Evolutionary conservation across 2,113 vertebrate species (phyloP).

Genomic region (Lagopus leucura): DNA sequence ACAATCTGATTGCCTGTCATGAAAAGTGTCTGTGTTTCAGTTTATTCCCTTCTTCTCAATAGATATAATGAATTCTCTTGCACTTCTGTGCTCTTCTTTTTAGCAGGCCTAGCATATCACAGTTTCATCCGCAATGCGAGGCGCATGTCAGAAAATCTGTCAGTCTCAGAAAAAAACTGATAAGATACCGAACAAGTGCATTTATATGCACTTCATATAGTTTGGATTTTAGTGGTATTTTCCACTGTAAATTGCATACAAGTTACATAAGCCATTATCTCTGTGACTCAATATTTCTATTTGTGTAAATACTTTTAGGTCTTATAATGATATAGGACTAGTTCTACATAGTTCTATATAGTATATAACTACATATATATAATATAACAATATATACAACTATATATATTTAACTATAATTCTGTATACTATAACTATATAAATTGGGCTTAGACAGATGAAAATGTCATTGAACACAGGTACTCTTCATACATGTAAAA

Average conservation of each 20-base stretch:
- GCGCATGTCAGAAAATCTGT: constrained; percentile 23
- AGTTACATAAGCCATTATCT: background rate
- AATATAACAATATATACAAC: too few species aligned
- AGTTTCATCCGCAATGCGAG: background rate
- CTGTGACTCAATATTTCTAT: background rate
- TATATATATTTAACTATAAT: too few species aligned
- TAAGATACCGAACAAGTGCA: background rate
- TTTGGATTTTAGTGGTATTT: background rate
- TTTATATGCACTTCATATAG: background rate
- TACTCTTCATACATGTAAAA: background rate
- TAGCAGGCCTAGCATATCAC: background rate
- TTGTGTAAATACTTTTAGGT: background rate
- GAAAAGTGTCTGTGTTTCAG: background rate
- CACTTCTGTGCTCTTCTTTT: constrained; percentile 20
- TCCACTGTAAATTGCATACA: background rate
- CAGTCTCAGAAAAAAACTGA: background rate
- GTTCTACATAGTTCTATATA: too few species aligned
- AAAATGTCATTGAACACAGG: background rate
- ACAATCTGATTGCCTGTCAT: constrained; percentile 41
- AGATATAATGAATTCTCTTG: constrained; percentile 21
- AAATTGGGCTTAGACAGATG: background rate
- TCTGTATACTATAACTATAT: too few species aligned
- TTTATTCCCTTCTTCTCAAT: constrained; percentile 35
- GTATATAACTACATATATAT: too few species aligned
- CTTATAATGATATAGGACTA: background rate